phyloP scores from a whole-genome alignment of 2,888 invertebrate genomes.

The Dicycla oo region DNA sequence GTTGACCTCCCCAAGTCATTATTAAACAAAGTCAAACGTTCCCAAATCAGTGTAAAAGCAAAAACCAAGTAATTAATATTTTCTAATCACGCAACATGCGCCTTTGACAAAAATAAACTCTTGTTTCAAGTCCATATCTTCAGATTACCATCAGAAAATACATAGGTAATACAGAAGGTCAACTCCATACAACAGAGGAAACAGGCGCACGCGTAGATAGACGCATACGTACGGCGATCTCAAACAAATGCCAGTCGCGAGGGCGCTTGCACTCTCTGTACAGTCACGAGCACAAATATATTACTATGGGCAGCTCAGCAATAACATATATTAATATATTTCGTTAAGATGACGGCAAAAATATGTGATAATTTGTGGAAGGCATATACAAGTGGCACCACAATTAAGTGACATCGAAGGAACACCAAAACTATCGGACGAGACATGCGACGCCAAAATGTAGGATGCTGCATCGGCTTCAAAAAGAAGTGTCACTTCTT shows the following conservation, averaged over 20 bases:
- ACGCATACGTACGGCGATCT: neutral
- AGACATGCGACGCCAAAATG: neutral
- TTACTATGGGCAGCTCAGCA: neutral
- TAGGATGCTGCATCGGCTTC: neutral
- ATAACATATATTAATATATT: neutral
- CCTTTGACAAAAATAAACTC: slow-evolving; percentile 26
- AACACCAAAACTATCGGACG: neutral
- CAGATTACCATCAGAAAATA: neutral
- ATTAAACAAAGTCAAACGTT: slow-evolving; percentile 8
- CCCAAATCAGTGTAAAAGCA: slow-evolving; percentile 21
- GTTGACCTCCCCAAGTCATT: neutral
- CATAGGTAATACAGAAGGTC: neutral
- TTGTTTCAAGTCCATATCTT: slow-evolving; percentile 9
- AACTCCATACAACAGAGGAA: too few species aligned
- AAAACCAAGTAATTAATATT: slow-evolving; percentile 34
- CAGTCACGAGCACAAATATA: neutral
- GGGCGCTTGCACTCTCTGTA: neutral
- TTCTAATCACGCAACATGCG: slow-evolving; percentile 29
- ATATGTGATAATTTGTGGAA: neutral
- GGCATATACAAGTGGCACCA: neutral
- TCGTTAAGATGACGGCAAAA: neutral
- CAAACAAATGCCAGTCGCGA: neutral
- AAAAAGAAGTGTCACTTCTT: neutral
- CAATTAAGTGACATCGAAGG: neutral
- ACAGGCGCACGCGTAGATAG: neutral